phyloP scores from a whole-genome alignment of 2,888 invertebrate species.

The Epinotia ramella region DNA sequence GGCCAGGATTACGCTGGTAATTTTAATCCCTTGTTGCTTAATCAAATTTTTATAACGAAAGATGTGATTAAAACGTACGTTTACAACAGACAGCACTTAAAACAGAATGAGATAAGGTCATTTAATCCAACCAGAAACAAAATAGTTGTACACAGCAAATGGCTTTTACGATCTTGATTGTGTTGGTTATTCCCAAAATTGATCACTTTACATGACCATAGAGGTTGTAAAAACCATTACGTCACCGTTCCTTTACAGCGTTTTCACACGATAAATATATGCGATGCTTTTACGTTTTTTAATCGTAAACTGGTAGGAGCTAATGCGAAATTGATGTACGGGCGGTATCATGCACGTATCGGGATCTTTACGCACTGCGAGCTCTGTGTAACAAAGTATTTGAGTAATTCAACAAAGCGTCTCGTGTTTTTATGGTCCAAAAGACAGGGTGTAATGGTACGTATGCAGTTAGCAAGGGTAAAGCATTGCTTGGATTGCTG shows the following conservation, averaged over 20 bases:
- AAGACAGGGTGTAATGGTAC: conserved; percentile 17
- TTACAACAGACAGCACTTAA: conserved; percentile 19
- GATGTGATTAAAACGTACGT: conserved; percentile 30
- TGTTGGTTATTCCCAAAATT: background rate
- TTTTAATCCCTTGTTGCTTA: conserved; percentile 13
- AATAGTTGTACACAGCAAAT: conserved; percentile 15
- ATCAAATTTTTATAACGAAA: conserved; percentile 5
- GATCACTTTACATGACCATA: background rate
- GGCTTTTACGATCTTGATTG: conserved; percentile 12
- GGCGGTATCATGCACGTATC: conserved; percentile 41
- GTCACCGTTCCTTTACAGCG: conserved; percentile 1
- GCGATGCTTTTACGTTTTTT: conserved; percentile 31
- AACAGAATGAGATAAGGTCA: conserved; percentile 12
- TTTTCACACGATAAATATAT: conserved; percentile 24
- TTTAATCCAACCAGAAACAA: background rate
- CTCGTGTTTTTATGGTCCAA: conserved; percentile 35
- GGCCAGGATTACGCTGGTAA: background rate
- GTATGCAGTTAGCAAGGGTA: conserved; percentile 1
- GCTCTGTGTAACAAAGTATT: conserved; percentile 25
- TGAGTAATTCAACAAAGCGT: conserved; percentile 21
- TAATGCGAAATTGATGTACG: conserved; percentile 77
- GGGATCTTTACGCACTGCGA: conserved; percentile 46
- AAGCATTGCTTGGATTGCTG: too few species aligned
- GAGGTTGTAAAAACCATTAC: conserved; percentile 20
- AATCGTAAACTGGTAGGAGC: conserved; percentile 61